Evolutionary conservation across 2,888 invertebrate species (phyloP), one percentile per base, ranked within the genome.

Genomic region (Chymomyza caudatula): DNA sequence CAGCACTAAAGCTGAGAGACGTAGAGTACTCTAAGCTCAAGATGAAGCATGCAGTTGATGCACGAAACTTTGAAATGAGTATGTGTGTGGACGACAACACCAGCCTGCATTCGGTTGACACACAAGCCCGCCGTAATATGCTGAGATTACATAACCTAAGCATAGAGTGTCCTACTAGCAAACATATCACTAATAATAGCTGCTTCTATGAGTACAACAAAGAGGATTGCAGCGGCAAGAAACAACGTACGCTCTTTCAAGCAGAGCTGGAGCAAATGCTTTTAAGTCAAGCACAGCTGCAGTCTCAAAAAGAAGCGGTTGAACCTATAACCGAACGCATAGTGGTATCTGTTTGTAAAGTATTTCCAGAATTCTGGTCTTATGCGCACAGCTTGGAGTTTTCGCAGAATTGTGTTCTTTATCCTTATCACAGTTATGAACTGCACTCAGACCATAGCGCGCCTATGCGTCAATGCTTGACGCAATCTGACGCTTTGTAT

Each of bases 291-390:
- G 80, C 88, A 0, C 85, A 88, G 59, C 49, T 88, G 13, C 80
- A 86, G 20, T 59, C 75, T 3, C 66, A 74, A 25, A 53, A 51
- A 3, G 60, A 17, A 15, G 51, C 22, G 1, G 4, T 59, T 52
- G 23, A 69, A 23, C 4, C 13, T 1, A 53, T 59, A 4, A 37
- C 57, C 19, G 44, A 15, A 3, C 57, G 60, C n/a, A 23, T 85
- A 15, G 52, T 76, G 11, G 43, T 17, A 4, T 88, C 89, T 0
- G 81, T 77, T 0, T 69, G 84, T 17, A 83, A 77, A 71, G 88
- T 88, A 0, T 74, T 89, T 42, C 65, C 77, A 0, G 89, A 89
- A 59, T 88, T 89, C 58, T 88, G 86, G 84, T 77, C 86, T 0
- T 88, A 89, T 64, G 82, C 82, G 0, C 85, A 88, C 47, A 87